Conservation (phyloP, 2,113 vertebrate species). For the Plotosus lineatus region DNA sequence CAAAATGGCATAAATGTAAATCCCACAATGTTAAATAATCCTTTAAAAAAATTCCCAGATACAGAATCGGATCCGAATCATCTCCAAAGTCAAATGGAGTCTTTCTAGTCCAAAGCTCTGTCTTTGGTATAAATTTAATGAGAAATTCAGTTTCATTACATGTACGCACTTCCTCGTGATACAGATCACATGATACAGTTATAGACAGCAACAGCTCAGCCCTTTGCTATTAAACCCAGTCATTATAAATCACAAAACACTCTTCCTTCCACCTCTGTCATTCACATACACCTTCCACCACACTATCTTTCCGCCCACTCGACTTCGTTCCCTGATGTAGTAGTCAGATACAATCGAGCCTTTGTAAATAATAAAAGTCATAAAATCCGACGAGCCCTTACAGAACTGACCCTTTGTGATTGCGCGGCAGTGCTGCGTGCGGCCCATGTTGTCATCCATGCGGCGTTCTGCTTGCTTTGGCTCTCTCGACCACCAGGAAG, state of each 20-base stretch:
- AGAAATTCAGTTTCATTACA: no score
- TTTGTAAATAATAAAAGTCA: slow-evolving; percentile 32
- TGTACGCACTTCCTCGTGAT: no score
- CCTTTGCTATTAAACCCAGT: no score
- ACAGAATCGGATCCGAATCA: no score
- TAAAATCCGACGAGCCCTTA: slow-evolving; percentile 21
- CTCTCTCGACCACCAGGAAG: background rate
- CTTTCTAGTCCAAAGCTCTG: no score
- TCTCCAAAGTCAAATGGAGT: no score
- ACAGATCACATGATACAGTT: no score
- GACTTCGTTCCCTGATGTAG: background rate
- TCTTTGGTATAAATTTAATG: no score
- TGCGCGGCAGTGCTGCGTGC: background rate
- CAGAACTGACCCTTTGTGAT: slow-evolving; percentile 8
- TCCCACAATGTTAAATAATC: no score
- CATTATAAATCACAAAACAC: background rate
- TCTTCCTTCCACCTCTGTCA: background rate
- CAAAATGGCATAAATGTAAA: no score
- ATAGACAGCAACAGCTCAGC: no score
- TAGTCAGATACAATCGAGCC: background rate
- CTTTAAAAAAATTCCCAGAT: no score
- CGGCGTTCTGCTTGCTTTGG: slow-evolving; percentile 13
- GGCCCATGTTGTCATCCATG: background rate
- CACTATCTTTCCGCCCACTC: background rate
- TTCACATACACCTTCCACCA: background rate